These are phyloP conservation scores for Psittacus erithacus DNA, from an alignment of 2,113 vertebrate genomes.

Conservation along the genomic window DNA sequence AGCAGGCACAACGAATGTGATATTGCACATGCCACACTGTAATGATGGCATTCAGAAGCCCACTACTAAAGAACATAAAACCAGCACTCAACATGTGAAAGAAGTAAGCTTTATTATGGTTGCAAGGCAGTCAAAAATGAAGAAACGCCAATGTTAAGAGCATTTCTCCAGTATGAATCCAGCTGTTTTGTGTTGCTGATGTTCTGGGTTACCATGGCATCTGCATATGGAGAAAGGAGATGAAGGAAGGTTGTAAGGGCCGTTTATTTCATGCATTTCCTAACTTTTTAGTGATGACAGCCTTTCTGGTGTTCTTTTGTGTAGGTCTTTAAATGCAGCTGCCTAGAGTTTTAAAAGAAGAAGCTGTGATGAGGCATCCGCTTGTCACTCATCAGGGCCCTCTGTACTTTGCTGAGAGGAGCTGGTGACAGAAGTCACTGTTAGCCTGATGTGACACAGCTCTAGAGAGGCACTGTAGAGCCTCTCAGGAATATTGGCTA, in stretches of 20 bases:
- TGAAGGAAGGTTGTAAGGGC: neutral
- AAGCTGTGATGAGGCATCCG: neutral
- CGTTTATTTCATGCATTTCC: neutral
- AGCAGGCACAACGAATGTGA: neutral
- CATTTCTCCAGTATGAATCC: neutral
- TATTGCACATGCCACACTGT: neutral
- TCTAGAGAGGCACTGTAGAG: fast-evolving
- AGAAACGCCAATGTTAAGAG: neutral
- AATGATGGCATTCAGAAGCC: neutral
- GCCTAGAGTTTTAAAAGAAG: neutral
- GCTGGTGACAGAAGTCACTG: neutral
- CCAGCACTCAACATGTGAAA: neutral
- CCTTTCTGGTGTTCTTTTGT: neutral
- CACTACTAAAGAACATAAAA: neutral
- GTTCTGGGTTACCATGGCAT: neutral
- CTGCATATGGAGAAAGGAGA: neutral
- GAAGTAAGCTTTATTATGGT: neutral
- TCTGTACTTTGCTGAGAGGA: neutral
- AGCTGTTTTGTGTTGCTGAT: neutral
- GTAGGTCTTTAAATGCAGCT: neutral
- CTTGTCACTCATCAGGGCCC: neutral
- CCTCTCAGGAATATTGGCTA: fast-evolving
- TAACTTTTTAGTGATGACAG: neutral
- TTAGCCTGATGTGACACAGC: neutral
- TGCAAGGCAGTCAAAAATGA: neutral